Percentiles rank a stretch among this genome's conserved stretches.
Evolutionary conservation across 2,113 vertebrate genomes (phyloP).

Genomic region (Poeciliopsis prolifica): DNA sequence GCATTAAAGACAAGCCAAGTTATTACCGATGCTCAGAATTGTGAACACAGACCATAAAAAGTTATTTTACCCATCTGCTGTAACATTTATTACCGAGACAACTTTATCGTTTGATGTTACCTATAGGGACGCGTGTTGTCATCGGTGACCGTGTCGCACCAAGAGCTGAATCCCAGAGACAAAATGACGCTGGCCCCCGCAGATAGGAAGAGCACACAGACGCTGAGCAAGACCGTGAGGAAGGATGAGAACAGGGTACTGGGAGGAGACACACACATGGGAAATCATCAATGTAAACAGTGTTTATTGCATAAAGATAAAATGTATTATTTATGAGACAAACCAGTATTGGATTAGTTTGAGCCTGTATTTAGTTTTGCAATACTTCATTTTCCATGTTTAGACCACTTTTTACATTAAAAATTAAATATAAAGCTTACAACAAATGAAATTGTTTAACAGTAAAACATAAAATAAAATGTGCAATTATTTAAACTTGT

Average conservation of each 20-base stretch:
- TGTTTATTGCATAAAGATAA: background rate
- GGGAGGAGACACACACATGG: slow-evolving; percentile 38
- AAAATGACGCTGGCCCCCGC: slow-evolving; percentile 78
- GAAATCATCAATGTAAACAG: slow-evolving; percentile 3
- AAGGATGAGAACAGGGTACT: slow-evolving; percentile 83
- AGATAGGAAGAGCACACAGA: slow-evolving; percentile 80
- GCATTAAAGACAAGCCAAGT: background rate
- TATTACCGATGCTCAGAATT: background rate
- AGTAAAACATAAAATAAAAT: background rate
- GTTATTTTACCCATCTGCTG: background rate
- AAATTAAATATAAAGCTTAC: background rate
- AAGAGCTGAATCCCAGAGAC: slow-evolving; percentile 78
- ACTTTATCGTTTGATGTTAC: slow-evolving; percentile 25
- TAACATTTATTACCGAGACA: no score
- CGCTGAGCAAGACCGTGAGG: slow-evolving; percentile 80
- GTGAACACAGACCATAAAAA: background rate
- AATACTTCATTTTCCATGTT: no score
- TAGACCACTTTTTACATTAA: background rate
- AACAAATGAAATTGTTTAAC: no score
- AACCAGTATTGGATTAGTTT: no score
- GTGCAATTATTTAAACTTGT: background rate
- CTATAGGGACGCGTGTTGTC: slow-evolving; percentile 72
- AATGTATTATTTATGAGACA: background rate
- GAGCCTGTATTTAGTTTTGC: no score
- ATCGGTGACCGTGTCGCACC: slow-evolving; percentile 81